phyloP scores from a whole-genome alignment of 2,797 vertebrate species.

The Rhabdophis nuchalis region DNA sequence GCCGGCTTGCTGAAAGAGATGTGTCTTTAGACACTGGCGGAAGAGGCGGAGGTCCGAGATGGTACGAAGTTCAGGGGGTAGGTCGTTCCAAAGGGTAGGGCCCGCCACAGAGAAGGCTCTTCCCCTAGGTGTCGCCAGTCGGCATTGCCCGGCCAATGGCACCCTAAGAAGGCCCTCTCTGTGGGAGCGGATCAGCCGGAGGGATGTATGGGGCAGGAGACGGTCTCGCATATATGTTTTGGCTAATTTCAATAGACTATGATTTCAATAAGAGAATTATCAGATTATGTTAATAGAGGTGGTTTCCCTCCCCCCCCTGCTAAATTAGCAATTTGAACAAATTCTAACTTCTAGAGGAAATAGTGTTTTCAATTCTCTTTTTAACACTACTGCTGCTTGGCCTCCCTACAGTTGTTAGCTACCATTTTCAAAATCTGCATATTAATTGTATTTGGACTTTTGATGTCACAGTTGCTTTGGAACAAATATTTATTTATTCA shows the following conservation, averaged over 20 bases:
- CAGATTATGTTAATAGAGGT: neutral
- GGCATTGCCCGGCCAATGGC: too few relatives aligned
- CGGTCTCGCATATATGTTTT: too few relatives aligned
- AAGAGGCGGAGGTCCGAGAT: too few relatives aligned
- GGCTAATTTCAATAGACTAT: neutral
- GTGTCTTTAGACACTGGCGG: too few relatives aligned
- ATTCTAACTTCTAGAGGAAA: neutral
- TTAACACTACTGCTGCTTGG: neutral
- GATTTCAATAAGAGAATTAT: neutral
- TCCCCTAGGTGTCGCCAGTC: too few relatives aligned
- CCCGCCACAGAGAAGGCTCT: too few relatives aligned
- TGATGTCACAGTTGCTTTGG: neutral
- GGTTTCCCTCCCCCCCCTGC: fast-evolving
- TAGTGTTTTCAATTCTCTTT: neutral
- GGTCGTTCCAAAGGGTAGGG: too few relatives aligned
- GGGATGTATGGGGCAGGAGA: too few relatives aligned
- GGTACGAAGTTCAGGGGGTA: too few relatives aligned
- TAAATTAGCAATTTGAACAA: neutral
- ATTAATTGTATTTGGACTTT: neutral
- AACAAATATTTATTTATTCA: neutral
- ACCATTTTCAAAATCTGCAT: neutral
- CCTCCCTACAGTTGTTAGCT: neutral
- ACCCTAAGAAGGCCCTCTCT: too few relatives aligned
- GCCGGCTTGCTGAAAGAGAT: too few relatives aligned
- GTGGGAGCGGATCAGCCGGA: too few relatives aligned